These are phyloP conservation scores for Prosapia bicincta DNA, from an alignment of 2,888 invertebrate species.

Conservation along the genomic window DNA sequence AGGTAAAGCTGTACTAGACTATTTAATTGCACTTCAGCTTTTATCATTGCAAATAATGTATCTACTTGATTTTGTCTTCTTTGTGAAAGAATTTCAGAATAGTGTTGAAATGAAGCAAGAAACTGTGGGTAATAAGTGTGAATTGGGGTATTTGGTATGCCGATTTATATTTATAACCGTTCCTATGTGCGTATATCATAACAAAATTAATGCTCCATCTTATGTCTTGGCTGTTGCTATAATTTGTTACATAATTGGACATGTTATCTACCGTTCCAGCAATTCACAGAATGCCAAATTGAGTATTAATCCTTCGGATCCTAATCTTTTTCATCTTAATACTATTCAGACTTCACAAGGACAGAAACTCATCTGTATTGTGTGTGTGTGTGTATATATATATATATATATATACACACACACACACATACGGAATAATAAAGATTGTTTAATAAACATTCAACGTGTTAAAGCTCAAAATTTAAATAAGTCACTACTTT, in stretches of 20 bases:
- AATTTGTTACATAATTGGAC: conserved; percentile 60
- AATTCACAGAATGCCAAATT: conserved; percentile 76
- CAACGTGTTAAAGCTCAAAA: too few relatives aligned
- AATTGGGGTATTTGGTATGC: conserved; percentile 64
- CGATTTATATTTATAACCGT: conserved; percentile 68
- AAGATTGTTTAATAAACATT: too few relatives aligned
- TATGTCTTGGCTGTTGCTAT: conserved; percentile 53
- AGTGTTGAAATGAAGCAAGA: conserved; percentile 69
- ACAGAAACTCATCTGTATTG: conserved; percentile 69
- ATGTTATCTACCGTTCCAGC: conserved; percentile 67
- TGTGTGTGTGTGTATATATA: too few relatives aligned
- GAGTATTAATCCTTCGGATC: conserved; percentile 71
- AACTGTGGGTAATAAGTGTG: conserved; percentile 75
- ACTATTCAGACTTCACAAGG: conserved; percentile 74
- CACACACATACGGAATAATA: too few relatives aligned
- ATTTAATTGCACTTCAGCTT: conserved; percentile 47
- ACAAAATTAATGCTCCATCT: conserved; percentile 49
- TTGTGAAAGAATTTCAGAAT: conserved; percentile 59
- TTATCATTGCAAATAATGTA: conserved; percentile 57
- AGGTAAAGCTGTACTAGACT: conserved; percentile 28
- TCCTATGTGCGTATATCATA: conserved; percentile 56
- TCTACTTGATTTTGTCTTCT: conserved; percentile 56
- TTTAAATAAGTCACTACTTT: too few relatives aligned
- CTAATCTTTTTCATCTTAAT: conserved; percentile 61
- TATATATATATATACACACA: too few relatives aligned